phyloP scores from a whole-genome alignment of 2,113 vertebrate genomes.

The Alethe castanea region DNA sequence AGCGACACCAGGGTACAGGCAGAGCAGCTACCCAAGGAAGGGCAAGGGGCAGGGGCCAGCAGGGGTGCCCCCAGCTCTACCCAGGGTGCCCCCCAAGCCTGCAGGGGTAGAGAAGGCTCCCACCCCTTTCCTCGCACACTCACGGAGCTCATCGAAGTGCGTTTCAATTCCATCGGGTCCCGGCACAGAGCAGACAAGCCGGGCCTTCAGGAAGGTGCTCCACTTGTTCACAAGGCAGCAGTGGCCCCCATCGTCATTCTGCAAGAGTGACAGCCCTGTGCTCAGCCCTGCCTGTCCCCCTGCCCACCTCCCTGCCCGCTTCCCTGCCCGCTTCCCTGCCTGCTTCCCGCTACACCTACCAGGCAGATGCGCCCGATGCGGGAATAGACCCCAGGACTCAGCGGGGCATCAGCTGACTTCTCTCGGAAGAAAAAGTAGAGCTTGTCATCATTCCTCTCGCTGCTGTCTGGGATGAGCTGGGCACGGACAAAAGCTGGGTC shows the following conservation, averaged over 20 bases:
- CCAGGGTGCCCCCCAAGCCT: not conserved
- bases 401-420: conserved; percentile 88
- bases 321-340: too few relatives aligned
- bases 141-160: conserved; percentile 96
- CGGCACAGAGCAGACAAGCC: conserved; percentile 94
- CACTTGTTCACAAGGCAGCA: conserved; percentile 98
- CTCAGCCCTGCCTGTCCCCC: not conserved
- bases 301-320: too few relatives aligned
- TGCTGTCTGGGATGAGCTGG: conserved; percentile 96
- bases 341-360: conserved; percentile 70
- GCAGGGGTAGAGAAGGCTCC: not conserved
- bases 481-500: conserved; percentile 93
- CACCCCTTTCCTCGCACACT: conserved; percentile 5
- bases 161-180: conserved; percentile 93
- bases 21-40: not conserved
- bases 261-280: accelerated
- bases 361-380: conserved; percentile 96
- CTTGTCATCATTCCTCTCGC: conserved; percentile 94
- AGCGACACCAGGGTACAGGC: not conserved
- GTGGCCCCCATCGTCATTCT: conserved; percentile 97
- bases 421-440: conserved; percentile 99
- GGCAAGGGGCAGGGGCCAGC: not conserved
- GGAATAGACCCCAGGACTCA: conserved; percentile 92
- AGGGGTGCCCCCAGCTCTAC: not conserved
- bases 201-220: conserved; percentile 97